Conservation (phyloP, 2,797 vertebrate genomes). For the Coendou prehensilis region DNA sequence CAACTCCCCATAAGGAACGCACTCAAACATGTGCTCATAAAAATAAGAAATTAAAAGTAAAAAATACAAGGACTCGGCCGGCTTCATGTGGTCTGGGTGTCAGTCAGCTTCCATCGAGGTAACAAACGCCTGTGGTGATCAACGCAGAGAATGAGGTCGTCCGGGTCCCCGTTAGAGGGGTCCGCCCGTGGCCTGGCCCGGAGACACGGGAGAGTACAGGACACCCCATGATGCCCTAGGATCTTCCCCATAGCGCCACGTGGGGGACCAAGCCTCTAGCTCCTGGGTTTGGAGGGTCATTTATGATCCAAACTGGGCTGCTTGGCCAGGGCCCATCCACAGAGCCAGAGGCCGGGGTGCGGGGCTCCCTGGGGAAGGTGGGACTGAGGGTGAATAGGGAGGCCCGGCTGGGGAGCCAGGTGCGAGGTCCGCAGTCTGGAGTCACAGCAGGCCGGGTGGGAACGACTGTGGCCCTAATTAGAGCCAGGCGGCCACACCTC, state of each 20-base stretch:
- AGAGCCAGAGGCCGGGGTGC: background rate
- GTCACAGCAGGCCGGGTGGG: conserved; percentile 88
- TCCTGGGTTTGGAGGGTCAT: background rate
- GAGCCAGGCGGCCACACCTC: conserved; percentile 93
- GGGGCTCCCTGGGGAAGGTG: background rate
- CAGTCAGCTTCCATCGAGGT: no score
- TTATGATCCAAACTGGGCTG: background rate
- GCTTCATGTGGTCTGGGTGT: background rate
- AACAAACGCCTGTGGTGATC: fast-evolving
- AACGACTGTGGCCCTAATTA: conserved; percentile 91
- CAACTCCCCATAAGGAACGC: background rate
- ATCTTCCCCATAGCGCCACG: no score
- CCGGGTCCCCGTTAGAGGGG: background rate
- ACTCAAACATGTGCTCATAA: background rate
- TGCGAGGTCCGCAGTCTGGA: conserved; percentile 31
- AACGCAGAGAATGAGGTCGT: fast-evolving
- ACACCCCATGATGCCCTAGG: background rate
- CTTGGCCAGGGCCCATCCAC: background rate
- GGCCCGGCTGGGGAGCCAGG: background rate
- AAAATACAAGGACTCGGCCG: background rate
- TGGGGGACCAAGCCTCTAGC: background rate
- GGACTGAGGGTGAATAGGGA: no score
- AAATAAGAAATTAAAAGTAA: background rate
- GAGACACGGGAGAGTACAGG: background rate
- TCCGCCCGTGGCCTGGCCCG: fast-evolving